Evolutionary conservation across 2,888 invertebrate species (phyloP), one percentile per base, ranked within the genome.

Genomic region (Oasisia sp.): DNA sequence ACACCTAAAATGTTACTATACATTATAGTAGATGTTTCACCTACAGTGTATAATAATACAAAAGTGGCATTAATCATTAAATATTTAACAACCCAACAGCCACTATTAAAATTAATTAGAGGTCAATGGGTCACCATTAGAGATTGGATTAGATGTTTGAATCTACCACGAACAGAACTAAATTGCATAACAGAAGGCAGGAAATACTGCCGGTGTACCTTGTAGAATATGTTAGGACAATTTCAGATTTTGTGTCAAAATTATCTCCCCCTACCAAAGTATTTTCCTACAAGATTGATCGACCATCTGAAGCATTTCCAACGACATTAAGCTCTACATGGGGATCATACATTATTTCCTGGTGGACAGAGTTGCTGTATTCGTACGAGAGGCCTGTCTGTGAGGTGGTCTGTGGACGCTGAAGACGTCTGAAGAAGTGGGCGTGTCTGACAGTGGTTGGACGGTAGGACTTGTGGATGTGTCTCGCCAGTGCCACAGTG

Each of bases 391-490:
- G 74, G 74, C 74, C 74, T 27, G 19, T 74, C 27, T 74, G 74
- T 74, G 74, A 19, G 0, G n/a, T 7, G 4, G 74, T n/a, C 74
- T 74, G 74, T 74, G 74, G 91, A 38, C 50, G 38, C 27, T 19
- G 58, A 27, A 93, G 91, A 27, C 58, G 91, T n/a, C 32, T 14
- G 45, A 93, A 93, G 91, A 91, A 93, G 4, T 44, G 19, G 0
- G 90, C n/a, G 44, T 92, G 12, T n/a, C 14, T 12, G 45, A 32
- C 5, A 8, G 93, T 92, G 32, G 90, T 38, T 14, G 92, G 92
- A 9, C 93, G 89, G 90, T 92, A 93, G 38, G 89, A 89, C 32
- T 32, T 32, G 91, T 93, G 92, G 32, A 93, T n/a, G 38, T 91
- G 12, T 32, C n/a, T 32, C 27, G 92, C 92, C 11, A 91, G 91